phyloP scores from a whole-genome alignment of 2,797 vertebrate species.

The Sebastes variabilis region DNA sequence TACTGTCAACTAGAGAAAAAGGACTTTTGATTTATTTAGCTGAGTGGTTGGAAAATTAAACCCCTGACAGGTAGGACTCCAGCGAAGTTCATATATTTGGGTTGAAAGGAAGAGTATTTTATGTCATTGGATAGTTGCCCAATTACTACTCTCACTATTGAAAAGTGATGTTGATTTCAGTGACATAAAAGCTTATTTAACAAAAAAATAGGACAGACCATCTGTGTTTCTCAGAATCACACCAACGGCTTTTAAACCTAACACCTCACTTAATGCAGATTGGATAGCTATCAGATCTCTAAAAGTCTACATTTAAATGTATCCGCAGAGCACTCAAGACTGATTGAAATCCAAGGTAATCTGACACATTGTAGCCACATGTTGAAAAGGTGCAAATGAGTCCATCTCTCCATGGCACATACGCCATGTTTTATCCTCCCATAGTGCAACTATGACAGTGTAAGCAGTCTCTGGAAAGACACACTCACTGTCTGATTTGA shows the following conservation, averaged over 20 bases:
- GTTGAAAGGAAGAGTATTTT: background rate
- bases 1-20: background rate
- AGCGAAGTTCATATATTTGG: background rate
- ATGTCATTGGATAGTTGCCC: background rate
- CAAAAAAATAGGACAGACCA: background rate
- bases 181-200: background rate
- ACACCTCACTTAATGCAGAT: background rate
- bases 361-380: background rate
- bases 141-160: background rate
- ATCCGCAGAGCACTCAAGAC: background rate
- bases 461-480: background rate
- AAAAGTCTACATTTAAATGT: background rate
- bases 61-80: background rate
- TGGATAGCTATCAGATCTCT: background rate
- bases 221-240: background rate
- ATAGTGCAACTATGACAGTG: background rate
- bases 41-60: background rate
- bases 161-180: background rate
- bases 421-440: background rate
- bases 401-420: background rate
- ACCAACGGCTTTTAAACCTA: background rate
- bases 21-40: background rate
- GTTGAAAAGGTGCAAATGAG: background rate
- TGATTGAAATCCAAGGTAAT: background rate
- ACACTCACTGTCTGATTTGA: background rate